A percentile compares a stretch with the other conserved stretches of the same genome.
Evolutionary conservation across 2,888 invertebrate genomes (phyloP).

Genomic region (Cheilosia urbana): DNA sequence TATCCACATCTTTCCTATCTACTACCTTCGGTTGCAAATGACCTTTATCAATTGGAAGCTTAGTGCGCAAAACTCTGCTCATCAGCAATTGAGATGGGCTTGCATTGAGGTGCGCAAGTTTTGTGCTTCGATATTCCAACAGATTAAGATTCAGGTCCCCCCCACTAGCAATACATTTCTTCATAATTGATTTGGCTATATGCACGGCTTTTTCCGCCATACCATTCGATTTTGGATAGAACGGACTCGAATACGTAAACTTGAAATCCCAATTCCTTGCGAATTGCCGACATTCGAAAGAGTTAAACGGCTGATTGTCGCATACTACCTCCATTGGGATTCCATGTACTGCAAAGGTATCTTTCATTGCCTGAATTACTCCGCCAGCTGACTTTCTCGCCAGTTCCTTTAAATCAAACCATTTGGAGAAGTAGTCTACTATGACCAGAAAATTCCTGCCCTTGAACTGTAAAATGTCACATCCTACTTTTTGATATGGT

Average conservation of each 20-base stretch:
- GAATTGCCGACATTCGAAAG: constrained; percentile 51
- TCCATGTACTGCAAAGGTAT: constrained; percentile 21
- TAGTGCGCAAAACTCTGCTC: constrained; percentile 1
- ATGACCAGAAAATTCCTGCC: not conserved
- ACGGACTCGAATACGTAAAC: constrained; percentile 25
- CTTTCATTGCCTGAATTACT: constrained; percentile 13
- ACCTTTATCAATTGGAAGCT: not conserved
- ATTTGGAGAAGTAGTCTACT: constrained; percentile 30
- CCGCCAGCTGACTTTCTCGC: not conserved
- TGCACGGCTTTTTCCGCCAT: constrained; percentile 25
- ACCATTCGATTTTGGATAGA: constrained; percentile 27
- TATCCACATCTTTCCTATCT: too few relatives aligned
- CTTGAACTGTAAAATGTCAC: too few relatives aligned
- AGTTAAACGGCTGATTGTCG: constrained; percentile 36
- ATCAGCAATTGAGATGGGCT: constrained; percentile 5
- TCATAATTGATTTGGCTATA: constrained; percentile 24
- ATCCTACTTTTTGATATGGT: constrained; percentile 12
- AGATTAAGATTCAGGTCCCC: not conserved
- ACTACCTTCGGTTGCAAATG: too few relatives aligned
- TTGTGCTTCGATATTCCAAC: constrained; percentile 12
- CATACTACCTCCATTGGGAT: constrained; percentile 9
- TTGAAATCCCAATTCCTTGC: constrained; percentile 35
- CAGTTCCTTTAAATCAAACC: constrained; percentile 18
- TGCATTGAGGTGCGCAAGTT: not conserved
- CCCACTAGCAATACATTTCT: not conserved